Percentiles rank a stretch among this genome's conserved stretches.
Evolutionary conservation across 1,140 invertebrate species (phyloP).

Genomic region (Atta colombica): DNA sequence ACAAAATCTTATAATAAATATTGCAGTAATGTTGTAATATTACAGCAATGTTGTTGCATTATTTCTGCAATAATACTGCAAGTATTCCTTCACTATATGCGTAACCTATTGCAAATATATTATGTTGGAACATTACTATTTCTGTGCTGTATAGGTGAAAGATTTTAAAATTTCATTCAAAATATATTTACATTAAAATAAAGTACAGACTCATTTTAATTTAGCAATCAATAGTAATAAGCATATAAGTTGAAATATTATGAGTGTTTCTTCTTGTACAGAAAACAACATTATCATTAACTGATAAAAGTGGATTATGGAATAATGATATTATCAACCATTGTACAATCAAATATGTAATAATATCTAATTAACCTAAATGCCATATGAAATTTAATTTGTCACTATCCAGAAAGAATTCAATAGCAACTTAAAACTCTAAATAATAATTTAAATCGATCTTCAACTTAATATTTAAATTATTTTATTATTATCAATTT

Average conservation of each 20-base stretch:
- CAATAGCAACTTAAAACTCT: too few species aligned
- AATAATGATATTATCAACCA: neutral
- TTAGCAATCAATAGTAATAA: neutral
- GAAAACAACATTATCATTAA: conserved; percentile 17
- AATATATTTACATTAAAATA: neutral
- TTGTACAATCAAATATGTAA: neutral
- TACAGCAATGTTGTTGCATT: too few species aligned
- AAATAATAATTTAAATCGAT: too few species aligned
- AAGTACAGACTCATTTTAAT: neutral
- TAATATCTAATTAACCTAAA: conserved; percentile 2
- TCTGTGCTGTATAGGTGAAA: neutral
- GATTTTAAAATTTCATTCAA: neutral
- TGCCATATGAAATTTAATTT: neutral
- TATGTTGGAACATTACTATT: too few species aligned
- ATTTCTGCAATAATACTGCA: too few species aligned
- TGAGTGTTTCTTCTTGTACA: neutral
- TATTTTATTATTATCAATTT: too few species aligned
- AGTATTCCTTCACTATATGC: too few species aligned
- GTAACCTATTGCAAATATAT: too few species aligned
- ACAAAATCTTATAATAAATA: too few species aligned
- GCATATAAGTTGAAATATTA: neutral
- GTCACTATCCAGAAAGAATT: neutral
- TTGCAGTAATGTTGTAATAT: too few species aligned
- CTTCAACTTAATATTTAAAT: too few species aligned
- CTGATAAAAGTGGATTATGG: neutral